Evolutionary conservation across 1,140 invertebrate genomes (phyloP).

Genomic region (Sycophila sp.): DNA sequence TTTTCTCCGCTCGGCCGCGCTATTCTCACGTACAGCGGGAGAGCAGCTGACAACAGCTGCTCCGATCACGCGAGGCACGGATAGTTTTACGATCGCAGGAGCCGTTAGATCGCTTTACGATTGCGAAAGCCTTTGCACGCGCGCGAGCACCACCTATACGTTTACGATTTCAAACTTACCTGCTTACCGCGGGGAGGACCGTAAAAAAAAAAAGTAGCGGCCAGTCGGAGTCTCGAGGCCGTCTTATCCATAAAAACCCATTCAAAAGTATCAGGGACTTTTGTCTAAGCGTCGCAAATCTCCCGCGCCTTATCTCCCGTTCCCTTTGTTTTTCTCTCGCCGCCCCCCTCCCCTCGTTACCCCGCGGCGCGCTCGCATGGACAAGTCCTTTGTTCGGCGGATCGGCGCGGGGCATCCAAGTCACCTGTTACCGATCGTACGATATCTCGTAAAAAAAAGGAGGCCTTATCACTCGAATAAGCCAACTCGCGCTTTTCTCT

Average conservation of each 20-base stretch:
- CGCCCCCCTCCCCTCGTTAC: too few relatives aligned
- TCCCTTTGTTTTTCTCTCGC: background rate
- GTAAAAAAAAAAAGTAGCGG: constrained; percentile 13
- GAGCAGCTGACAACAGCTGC: constrained; percentile 14
- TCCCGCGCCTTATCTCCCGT: background rate
- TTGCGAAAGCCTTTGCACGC: constrained; percentile 35
- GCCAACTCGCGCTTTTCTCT: background rate
- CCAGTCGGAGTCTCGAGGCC: constrained; percentile 25
- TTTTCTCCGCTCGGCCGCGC: background rate
- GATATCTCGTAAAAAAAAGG: too few relatives aligned
- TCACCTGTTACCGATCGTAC: constrained; percentile 18
- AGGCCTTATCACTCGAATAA: background rate
- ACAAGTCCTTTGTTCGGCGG: background rate
- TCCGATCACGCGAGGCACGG: constrained; percentile 32
- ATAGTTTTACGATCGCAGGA: constrained; percentile 41
- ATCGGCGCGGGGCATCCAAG: constrained; percentile 18
- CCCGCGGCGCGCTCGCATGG: background rate
- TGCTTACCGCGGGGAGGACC: constrained; percentile 13
- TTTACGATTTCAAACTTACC: constrained; percentile 41
- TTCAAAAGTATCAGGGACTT: constrained; percentile 33
- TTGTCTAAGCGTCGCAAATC: background rate
- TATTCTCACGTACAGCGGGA: background rate
- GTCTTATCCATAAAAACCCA: constrained; percentile 33
- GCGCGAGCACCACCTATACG: constrained; percentile 11
- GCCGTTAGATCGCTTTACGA: constrained; percentile 41